Evolutionary conservation across 2,797 vertebrate genomes (phyloP).

Genomic region (Tarsius wallacei): DNA sequence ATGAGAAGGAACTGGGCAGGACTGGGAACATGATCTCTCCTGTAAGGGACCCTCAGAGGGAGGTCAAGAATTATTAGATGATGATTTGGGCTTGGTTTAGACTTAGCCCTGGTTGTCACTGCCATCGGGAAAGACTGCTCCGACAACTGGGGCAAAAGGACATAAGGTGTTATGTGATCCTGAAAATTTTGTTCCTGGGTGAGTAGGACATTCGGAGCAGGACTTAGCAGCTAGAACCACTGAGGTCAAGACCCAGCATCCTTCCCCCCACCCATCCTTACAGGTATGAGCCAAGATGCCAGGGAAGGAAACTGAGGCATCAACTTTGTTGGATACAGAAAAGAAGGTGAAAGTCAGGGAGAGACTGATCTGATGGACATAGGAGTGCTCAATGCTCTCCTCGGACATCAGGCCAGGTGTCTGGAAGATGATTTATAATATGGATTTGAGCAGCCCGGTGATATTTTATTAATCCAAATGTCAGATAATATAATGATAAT

Average conservation of each 20-base stretch:
- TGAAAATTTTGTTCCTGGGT: background rate
- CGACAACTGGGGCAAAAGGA: background rate
- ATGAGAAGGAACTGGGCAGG: rapidly evolving
- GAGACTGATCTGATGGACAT: background rate
- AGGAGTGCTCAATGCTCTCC: background rate
- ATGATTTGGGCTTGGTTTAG: background rate
- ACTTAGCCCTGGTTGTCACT: background rate
- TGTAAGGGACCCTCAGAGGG: no score
- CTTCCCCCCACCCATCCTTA: background rate
- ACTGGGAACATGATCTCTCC: background rate
- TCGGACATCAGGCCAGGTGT: rapidly evolving
- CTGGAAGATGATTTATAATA: background rate
- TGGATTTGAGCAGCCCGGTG: background rate
- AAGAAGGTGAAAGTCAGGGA: background rate
- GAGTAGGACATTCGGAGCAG: background rate
- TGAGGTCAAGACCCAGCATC: background rate
- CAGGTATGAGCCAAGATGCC: slow-evolving; percentile 61
- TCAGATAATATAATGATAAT: background rate
- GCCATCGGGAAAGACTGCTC: background rate
- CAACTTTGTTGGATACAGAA: background rate
- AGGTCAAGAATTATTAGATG: background rate
- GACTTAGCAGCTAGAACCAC: background rate
- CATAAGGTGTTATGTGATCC: background rate
- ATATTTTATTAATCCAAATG: background rate
- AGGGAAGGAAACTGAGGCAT: background rate